phyloP scores from a whole-genome alignment of 2,888 invertebrate genomes.

The Sarcophaga carnaria region DNA sequence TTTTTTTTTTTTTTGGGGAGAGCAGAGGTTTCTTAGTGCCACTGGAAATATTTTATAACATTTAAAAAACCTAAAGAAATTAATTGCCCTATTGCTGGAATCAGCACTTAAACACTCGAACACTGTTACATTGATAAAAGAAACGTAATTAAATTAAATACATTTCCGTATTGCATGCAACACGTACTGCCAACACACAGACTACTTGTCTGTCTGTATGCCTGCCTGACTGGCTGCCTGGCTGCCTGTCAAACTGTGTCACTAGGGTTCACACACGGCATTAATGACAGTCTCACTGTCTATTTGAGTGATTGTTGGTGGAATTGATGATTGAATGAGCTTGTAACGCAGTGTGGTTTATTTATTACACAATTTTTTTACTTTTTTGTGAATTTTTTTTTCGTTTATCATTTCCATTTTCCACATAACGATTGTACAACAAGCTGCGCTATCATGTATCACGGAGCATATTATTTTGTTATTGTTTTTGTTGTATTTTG shows the following conservation, averaged over 20 bases:
- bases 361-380: slow-evolving; percentile 36
- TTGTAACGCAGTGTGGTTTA: not conserved
- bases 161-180: slow-evolving; percentile 34
- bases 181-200: not conserved
- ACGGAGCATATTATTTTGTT: slow-evolving; percentile 1
- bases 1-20: too few species aligned
- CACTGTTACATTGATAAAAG: not conserved
- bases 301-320: slow-evolving; percentile 31
- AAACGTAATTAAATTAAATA: not conserved
- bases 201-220: not conserved
- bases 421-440: slow-evolving; percentile 18
- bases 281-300: slow-evolving; percentile 17
- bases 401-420: not conserved
- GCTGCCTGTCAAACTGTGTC: not conserved
- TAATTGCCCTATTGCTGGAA: not conserved
- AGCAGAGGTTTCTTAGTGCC: too few species aligned
- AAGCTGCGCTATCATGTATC: slow-evolving; percentile 24
- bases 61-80: too few species aligned
- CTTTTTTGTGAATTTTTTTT: not conserved
- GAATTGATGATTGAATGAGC: slow-evolving; percentile 24
- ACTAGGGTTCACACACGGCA: slow-evolving; percentile 4
- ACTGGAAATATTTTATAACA: too few species aligned
- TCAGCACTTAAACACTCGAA: not conserved
- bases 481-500: not conserved
- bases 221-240: not conserved